phyloP scores from a whole-genome alignment of 2,113 vertebrate species.

The Ptilorrhoa leucosticta region DNA sequence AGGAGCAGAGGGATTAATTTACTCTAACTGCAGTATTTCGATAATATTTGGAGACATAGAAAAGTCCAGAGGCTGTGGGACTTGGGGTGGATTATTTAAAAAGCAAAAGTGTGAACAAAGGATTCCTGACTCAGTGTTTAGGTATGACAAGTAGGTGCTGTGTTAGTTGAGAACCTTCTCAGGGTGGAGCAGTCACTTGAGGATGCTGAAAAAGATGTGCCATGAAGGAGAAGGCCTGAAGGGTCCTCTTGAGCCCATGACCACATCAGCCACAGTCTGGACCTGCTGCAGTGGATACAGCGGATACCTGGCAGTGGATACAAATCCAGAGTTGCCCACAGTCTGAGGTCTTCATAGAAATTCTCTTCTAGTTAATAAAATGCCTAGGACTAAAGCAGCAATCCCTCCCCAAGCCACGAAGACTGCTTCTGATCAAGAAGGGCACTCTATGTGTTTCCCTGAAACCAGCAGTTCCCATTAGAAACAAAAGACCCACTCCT shows the following conservation, averaged over 20 bases:
- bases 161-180: not conserved
- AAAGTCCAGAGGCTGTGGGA: not conserved
- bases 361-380: not conserved
- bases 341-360: not conserved
- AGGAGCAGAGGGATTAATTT: not conserved
- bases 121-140: not conserved
- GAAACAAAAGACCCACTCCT: not conserved
- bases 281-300: not conserved
- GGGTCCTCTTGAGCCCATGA: not conserved
- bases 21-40: not conserved
- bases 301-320: not conserved
- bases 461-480: not conserved
- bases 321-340: not conserved
- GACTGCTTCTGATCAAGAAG: not conserved
- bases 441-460: fast-evolving
- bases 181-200: not conserved
- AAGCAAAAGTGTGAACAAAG: not conserved
- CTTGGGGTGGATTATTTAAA: not conserved
- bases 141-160: not conserved
- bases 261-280: not conserved
- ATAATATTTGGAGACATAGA: not conserved
- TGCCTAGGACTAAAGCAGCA: not conserved
- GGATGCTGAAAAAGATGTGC: not conserved
- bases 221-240: not conserved
- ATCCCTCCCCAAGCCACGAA: fast-evolving